Conservation (phyloP, 2,888 invertebrate genomes). For the Doris montereyensis region DNA sequence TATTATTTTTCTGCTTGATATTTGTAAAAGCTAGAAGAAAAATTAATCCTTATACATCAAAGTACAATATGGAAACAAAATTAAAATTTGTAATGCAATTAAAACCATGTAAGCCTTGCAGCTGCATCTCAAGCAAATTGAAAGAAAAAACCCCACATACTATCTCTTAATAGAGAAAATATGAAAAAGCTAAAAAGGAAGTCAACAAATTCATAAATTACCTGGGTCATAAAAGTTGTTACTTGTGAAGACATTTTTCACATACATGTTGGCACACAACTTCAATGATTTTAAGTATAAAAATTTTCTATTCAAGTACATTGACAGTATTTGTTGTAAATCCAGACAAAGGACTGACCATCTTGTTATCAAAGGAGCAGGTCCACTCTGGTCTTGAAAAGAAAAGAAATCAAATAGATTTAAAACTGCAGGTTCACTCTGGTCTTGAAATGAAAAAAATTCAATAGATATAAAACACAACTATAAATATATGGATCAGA, state of each 20-base stretch:
- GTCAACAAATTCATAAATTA: conserved; percentile 48
- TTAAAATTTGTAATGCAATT: no score
- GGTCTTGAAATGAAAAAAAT: conserved; percentile 52
- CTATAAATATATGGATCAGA: background rate
- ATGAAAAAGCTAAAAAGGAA: no score
- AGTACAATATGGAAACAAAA: no score
- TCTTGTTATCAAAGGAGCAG: conserved; percentile 66
- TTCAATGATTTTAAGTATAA: conserved; percentile 67
- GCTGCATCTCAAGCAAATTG: no score
- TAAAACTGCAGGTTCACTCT: conserved; percentile 67
- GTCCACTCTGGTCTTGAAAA: conserved; percentile 63
- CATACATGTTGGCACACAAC: conserved; percentile 71
- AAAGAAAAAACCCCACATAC: no score
- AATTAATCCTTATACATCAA: no score
- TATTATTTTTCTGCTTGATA: no score
- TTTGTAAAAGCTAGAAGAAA: no score
- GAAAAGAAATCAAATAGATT: background rate
- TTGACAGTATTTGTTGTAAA: conserved; percentile 67
- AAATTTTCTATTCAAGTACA: conserved; percentile 70
- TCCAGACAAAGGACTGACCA: conserved; percentile 72
- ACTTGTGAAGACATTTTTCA: conserved; percentile 72
- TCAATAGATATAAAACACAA: conserved; percentile 49
- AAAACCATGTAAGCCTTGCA: no score
- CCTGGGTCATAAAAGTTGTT: conserved; percentile 72
- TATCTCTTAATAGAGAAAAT: no score